Evolutionary conservation across 2,113 vertebrate species (phyloP).

Genomic region (Eurystomus gularis): DNA sequence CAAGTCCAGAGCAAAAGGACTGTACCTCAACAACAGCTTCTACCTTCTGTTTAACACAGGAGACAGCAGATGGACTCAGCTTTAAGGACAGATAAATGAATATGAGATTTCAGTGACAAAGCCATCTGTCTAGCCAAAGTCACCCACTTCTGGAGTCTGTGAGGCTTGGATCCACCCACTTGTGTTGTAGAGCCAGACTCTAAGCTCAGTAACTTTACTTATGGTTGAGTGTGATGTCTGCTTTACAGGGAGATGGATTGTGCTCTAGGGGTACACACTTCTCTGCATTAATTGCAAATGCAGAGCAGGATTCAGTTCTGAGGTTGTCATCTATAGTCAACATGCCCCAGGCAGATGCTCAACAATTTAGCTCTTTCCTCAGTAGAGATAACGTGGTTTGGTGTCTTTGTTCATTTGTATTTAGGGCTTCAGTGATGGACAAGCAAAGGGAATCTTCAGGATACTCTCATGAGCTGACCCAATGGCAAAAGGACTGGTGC

Average conservation of each 20-base stretch:
- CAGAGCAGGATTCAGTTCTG: background rate
- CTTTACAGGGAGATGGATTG: background rate
- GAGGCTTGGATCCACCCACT: slow-evolving; percentile 50
- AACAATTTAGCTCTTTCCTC: background rate
- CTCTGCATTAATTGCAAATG: background rate
- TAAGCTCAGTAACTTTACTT: slow-evolving; percentile 14
- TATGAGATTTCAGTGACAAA: slow-evolving; percentile 34
- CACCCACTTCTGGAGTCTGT: slow-evolving; percentile 50
- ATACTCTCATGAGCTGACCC: background rate
- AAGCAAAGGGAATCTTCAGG: background rate
- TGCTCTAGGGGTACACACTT: background rate
- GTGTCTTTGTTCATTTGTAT: background rate
- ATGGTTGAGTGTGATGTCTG: background rate
- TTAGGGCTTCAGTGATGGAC: background rate
- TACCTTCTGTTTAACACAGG: background rate
- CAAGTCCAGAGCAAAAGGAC: background rate
- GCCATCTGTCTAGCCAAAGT: slow-evolving; percentile 62
- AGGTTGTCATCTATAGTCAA: background rate
- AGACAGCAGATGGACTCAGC: slow-evolving; percentile 41
- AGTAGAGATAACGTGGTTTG: background rate
- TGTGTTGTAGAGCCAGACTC: slow-evolving; percentile 44
- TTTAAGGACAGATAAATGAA: slow-evolving; percentile 35
- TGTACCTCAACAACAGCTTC: background rate
- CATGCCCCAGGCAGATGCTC: background rate
- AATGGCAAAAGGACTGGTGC: background rate